phyloP scores from a whole-genome alignment of 2,113 vertebrate genomes.

The Malurus alboscapulatus region DNA sequence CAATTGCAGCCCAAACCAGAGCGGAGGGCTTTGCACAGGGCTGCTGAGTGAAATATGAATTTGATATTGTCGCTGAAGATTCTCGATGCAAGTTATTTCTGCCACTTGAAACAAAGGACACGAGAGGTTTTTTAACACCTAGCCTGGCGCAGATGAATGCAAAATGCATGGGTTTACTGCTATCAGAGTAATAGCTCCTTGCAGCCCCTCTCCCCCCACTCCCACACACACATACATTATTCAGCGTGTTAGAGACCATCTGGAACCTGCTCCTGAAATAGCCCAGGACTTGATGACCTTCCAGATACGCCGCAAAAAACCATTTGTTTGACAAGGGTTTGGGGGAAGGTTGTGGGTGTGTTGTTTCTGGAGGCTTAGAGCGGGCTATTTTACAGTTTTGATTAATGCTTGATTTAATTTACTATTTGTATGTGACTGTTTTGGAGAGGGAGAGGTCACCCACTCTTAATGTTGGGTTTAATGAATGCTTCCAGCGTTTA shows the following conservation, averaged over 20 bases:
- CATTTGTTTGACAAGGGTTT: slow-evolving; percentile 46
- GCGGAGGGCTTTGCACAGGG: neutral
- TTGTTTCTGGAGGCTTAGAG: slow-evolving; percentile 4
- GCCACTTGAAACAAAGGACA: neutral
- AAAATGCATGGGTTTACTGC: neutral
- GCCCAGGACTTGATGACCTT: slow-evolving; percentile 63
- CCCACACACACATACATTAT: slow-evolving; percentile 38
- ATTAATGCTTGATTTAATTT: slow-evolving; percentile 49
- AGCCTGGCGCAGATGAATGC: neutral
- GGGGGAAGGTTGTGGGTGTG: neutral
- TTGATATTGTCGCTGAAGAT: neutral
- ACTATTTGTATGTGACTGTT: neutral
- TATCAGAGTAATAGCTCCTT: neutral
- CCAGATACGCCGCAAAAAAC: slow-evolving; percentile 6
- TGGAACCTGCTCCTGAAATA: slow-evolving; percentile 62
- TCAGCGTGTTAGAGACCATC: slow-evolving; percentile 48
- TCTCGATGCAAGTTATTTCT: neutral
- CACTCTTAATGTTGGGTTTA: neutral
- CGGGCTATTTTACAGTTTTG: slow-evolving; percentile 36
- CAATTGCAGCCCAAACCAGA: neutral
- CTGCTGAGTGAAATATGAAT: neutral
- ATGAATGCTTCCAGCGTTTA: neutral
- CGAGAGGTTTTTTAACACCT: neutral
- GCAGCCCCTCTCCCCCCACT: neutral
- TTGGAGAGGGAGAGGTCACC: slow-evolving; percentile 9